Evolutionary conservation across 2,113 vertebrate species (phyloP), one percentile per base, ranked within the genome.

Genomic region (human): DNA sequence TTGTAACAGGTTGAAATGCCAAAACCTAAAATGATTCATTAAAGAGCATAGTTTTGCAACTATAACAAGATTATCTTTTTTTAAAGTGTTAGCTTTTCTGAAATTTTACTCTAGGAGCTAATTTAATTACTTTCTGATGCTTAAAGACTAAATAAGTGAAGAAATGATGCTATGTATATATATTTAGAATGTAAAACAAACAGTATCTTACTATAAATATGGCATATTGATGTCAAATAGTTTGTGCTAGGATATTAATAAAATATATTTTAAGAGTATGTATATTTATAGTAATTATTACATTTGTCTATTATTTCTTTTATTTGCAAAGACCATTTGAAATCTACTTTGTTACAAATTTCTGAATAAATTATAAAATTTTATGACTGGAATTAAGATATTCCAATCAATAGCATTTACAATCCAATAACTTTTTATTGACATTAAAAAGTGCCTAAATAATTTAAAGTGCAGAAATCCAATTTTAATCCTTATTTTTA

Each of bases 1-100:
- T 90, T 85, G 7, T 82, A 95, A 85, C 40, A 96, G 73, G 97
- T 35, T 79, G 73, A 96, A 96, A 83, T 95, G 66, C 81, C 93
- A 85, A 93, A 97, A 88, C 45, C 32, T 59, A 95, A 81, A 23
- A 93, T 82, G 72, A 89, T 93, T 22, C 27, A 86, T 93, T 93
- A 89, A 89, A 90, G 20, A 38, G 11, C 55, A 20, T 61, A 92
- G 12, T 92, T 96, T 94, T 92, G 45, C 38, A 95, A 50, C 32
- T 57, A 45, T 59, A 96, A 73, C 11, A 89, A 94, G 91, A 89
- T 96, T 79, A 83, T 93, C n/a, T 89, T 25, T 38, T 75, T 73
- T n/a, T 66, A 72, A 82, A 87, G 32, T 85, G 55, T 48, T 66
- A 73, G 23, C 18, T 68, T 40, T 48, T 48, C 50, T 70, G 11